Conservation (phyloP, 53 echinoderm and acorn worm species). For the Antedon mediterranea region DNA sequence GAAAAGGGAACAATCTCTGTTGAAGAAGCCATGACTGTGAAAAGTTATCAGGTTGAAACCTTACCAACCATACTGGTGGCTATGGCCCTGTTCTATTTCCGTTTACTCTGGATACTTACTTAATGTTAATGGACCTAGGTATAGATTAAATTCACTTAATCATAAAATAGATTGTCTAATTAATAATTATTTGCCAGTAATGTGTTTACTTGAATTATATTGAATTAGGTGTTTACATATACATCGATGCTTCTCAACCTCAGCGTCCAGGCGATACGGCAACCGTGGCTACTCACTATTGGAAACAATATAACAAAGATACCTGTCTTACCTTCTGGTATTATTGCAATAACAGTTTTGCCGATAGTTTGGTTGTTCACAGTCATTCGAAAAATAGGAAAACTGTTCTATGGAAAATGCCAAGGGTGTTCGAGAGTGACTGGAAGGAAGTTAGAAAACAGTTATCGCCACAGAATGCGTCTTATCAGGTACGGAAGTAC, state of each 20-base stretch:
- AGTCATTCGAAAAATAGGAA: background rate
- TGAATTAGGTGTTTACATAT: conserved; percentile 53
- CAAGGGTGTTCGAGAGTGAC: background rate
- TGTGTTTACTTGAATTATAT: too few species aligned
- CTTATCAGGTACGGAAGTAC: background rate
- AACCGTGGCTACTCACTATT: background rate
- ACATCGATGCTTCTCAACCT: conserved; percentile 71
- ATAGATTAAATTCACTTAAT: too few species aligned
- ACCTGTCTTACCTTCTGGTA: background rate
- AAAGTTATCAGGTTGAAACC: too few species aligned
- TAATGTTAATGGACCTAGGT: too few species aligned
- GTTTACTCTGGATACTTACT: too few species aligned
- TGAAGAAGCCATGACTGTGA: too few species aligned
- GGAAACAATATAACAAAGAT: background rate
- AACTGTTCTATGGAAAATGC: background rate
- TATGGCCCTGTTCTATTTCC: too few species aligned
- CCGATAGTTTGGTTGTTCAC: background rate
- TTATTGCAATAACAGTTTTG: background rate
- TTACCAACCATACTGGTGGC: too few species aligned
- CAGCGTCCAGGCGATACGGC: conserved; percentile 49
- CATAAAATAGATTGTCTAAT: too few species aligned
- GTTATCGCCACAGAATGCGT: background rate
- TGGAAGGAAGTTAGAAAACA: background rate
- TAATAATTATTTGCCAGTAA: too few species aligned
- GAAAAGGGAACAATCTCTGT: too few species aligned